Percentiles rank a stretch among this genome's conserved stretches.
phyloP scores from a whole-genome alignment of 2,113 vertebrate genomes.

The Rynchops niger region DNA sequence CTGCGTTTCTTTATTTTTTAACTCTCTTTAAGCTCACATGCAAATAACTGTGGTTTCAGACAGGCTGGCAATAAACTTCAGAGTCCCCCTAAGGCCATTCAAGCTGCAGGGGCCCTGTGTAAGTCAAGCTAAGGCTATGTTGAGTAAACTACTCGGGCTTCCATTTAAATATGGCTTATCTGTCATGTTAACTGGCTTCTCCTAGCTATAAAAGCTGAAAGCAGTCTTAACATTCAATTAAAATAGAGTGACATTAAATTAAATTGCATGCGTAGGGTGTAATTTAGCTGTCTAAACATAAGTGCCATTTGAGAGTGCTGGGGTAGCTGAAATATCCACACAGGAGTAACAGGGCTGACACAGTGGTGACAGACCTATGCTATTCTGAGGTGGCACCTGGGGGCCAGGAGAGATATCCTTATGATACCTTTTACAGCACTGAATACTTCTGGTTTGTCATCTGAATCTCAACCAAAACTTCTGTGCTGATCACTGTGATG shows the following conservation, averaged over 20 bases:
- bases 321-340: neutral
- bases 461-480: neutral
- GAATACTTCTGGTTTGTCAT: neutral
- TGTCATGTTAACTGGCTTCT: neutral
- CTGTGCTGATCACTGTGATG: neutral
- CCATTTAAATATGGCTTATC: neutral
- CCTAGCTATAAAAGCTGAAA: neutral
- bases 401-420: neutral
- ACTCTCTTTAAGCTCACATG: neutral
- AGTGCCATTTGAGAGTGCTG: neutral
- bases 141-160: neutral
- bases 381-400: neutral
- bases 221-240: conserved; percentile 32
- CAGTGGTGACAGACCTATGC: neutral
- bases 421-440: neutral
- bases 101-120: neutral
- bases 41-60: neutral
- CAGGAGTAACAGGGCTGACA: neutral
- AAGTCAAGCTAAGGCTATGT: neutral
- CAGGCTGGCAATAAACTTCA: neutral
- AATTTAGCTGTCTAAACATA: conserved; percentile 44
- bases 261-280: neutral
- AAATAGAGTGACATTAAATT: conserved; percentile 23
- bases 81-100: neutral
- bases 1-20: neutral